phyloP scores from a whole-genome alignment of 1,140 invertebrate species.

The Macrosteles quadrilineatus region DNA sequence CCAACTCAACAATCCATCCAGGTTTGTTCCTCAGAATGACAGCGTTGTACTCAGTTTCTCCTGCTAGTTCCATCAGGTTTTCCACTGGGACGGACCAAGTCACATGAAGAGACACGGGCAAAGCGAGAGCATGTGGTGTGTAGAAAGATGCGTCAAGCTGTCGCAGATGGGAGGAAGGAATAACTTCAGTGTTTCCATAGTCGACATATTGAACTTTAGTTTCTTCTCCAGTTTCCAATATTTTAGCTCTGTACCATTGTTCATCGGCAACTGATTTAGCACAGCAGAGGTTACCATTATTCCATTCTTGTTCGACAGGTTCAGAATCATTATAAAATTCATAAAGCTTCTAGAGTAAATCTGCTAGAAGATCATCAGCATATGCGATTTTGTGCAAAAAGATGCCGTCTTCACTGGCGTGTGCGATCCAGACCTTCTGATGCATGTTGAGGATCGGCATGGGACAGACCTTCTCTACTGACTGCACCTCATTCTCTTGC shows the following conservation, averaged over 20 bases:
- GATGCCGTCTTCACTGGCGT: conserved; percentile 56
- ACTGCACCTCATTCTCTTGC: conserved; percentile 50
- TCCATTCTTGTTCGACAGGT: conserved; percentile 42
- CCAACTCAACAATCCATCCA: conserved; percentile 42
- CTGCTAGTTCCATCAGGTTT: conserved; percentile 42
- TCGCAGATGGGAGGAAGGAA: conserved; percentile 41
- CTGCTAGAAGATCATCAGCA: conserved; percentile 48
- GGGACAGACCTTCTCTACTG: conserved; percentile 56
- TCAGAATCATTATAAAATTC: conserved; percentile 56
- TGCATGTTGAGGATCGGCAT: conserved; percentile 57
- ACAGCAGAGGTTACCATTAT: conserved; percentile 56
- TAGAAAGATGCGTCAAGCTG: conserved; percentile 58
- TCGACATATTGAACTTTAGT: conserved; percentile 53
- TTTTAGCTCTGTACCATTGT: conserved; percentile 56
- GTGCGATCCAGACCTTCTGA: conserved; percentile 54
- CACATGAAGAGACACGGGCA: conserved; percentile 52
- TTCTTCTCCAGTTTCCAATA: conserved; percentile 12
- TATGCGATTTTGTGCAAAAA: conserved; percentile 60
- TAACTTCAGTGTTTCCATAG: conserved; percentile 55
- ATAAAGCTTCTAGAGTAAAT: conserved; percentile 56
- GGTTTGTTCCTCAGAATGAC: conserved; percentile 46
- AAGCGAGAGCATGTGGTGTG: conserved; percentile 54
- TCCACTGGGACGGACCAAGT: conserved; percentile 48
- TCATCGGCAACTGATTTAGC: conserved; percentile 57
- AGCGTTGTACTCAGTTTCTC: conserved; percentile 43